These are phyloP conservation scores for Scotopteryx bipunctaria DNA, from an alignment of 2,888 invertebrate species.

Conservation along the genomic window DNA sequence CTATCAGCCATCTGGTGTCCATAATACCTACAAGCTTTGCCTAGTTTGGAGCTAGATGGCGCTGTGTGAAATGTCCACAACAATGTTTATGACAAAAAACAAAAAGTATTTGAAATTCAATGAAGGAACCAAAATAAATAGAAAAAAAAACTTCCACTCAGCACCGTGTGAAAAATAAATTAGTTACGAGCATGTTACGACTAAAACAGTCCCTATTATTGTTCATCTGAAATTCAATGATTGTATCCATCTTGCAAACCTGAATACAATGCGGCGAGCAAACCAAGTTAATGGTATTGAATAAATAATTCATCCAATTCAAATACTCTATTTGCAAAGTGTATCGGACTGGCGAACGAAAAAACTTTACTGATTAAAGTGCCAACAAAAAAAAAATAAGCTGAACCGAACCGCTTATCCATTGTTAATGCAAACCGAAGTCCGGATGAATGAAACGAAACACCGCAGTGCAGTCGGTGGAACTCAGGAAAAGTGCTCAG, in stretches of 20 bases:
- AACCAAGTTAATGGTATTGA: constrained; percentile 41
- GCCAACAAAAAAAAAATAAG: constrained; percentile 68
- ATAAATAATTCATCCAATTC: constrained; percentile 55
- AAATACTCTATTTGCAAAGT: constrained; percentile 58
- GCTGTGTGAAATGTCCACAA: too few species aligned
- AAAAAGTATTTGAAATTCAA: too few species aligned
- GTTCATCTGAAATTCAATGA: constrained; percentile 28
- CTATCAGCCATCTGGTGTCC: too few species aligned
- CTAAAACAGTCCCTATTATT: constrained; percentile 12
- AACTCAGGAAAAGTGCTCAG: constrained; percentile 79
- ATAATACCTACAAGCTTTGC: too few species aligned
- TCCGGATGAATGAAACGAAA: constrained; percentile 77
- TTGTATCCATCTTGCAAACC: constrained; percentile 27
- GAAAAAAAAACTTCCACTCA: too few species aligned
- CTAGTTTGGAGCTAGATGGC: too few species aligned
- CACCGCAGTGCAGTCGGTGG: constrained; percentile 78
- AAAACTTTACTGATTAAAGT: constrained; percentile 74
- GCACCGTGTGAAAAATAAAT: too few species aligned
- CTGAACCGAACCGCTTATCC: constrained; percentile 67
- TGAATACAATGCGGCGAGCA: constrained; percentile 27
- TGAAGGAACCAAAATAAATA: too few species aligned
- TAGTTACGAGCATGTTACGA: neutral
- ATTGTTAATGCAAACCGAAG: constrained; percentile 75
- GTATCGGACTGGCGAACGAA: constrained; percentile 47
- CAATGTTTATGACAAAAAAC: too few species aligned